Conservation (phyloP, 1,140 invertebrate species). For the Pseudomyrmex dendroicus region DNA sequence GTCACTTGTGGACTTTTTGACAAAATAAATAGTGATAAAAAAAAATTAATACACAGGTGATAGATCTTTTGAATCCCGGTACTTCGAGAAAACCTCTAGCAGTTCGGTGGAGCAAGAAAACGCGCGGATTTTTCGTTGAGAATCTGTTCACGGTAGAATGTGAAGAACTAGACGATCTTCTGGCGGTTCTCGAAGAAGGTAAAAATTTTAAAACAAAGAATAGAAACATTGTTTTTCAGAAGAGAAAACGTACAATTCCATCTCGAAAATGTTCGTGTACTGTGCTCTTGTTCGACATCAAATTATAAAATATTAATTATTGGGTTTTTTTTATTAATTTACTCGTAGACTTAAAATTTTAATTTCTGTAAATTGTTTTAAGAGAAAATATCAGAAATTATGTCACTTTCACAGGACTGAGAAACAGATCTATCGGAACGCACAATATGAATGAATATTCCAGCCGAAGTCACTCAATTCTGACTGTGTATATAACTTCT, state of each 20-base stretch:
- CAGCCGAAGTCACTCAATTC: slow-evolving; percentile 97
- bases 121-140: slow-evolving; percentile 96
- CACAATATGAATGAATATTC: slow-evolving; percentile 99
- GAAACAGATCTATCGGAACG: slow-evolving; percentile 92
- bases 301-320: no score
- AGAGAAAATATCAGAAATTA: background rate
- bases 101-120: slow-evolving; percentile 96
- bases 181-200: slow-evolving; percentile 98
- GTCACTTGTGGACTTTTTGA: no score
- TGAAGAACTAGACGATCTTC: slow-evolving; percentile 96
- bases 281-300: no score
- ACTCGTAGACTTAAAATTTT: background rate
- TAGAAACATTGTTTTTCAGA: background rate
- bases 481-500: slow-evolving; percentile 94
- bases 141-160: slow-evolving; percentile 98
- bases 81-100: slow-evolving; percentile 91
- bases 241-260: background rate
- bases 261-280: background rate
- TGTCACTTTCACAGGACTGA: slow-evolving; percentile 87
- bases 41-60: slow-evolving; percentile 88
- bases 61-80: slow-evolving; percentile 97
- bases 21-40: background rate
- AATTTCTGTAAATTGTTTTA: background rate
- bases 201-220: slow-evolving; percentile 44
- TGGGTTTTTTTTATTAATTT: no score